These are phyloP conservation scores for Archegozetes longisetosus DNA, from an alignment of 1,140 invertebrate genomes.

Conservation along the genomic window DNA sequence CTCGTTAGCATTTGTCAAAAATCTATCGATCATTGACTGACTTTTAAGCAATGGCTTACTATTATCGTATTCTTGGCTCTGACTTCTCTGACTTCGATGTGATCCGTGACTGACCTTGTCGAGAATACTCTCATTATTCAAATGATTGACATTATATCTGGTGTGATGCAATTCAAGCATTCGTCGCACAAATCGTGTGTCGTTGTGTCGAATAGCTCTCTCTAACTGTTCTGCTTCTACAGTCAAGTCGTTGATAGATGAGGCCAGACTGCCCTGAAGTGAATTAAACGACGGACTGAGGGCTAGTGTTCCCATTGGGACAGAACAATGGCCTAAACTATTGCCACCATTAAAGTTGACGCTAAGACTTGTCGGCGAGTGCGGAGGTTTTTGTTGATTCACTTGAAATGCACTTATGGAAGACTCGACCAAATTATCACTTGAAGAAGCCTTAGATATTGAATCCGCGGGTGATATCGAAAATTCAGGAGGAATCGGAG, in stretches of 20 bases:
- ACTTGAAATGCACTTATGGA: not conserved
- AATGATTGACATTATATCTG: not conserved
- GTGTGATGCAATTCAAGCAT: constrained; percentile 37
- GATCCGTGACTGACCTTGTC: not conserved
- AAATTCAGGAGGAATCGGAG: constrained; percentile 2
- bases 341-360: not conserved
- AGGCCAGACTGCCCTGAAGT: constrained; percentile 29
- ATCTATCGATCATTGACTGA: not conserved
- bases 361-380: constrained; percentile 1
- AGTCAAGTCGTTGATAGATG: constrained; percentile 37
- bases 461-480: constrained; percentile 12
- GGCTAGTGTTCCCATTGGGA: not conserved
- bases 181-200: constrained; percentile 34
- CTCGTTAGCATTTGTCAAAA: not conserved
- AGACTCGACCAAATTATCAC: not conserved
- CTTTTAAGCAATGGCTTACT: not conserved
- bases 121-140: not conserved
- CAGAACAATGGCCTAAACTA: not conserved
- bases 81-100: not conserved
- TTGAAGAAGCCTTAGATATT: constrained; percentile 9
- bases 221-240: constrained; percentile 38
- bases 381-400: not conserved
- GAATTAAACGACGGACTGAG: constrained; percentile 3
- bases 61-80: not conserved
- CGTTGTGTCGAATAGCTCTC: constrained; percentile 36